Base-by-base conservation (phyloP, 30 jellyfish, hydroid and myxozoan genomes). In the Euphysa ruthae region DNA sequence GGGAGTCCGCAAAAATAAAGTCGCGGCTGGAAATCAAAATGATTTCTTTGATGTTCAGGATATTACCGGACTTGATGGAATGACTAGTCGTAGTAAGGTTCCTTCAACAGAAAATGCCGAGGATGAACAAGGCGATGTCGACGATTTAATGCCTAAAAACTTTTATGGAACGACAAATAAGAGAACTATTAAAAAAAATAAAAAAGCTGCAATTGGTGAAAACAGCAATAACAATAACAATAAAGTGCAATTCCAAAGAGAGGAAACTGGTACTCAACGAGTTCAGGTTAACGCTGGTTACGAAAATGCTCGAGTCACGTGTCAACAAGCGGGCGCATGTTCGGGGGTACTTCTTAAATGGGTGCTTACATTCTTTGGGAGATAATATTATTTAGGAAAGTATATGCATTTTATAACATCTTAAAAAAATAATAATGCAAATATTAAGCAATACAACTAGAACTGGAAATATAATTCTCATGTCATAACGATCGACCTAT, bases 211-310 rank as follows among this genome's bases (percentile, higher is more conserved):
- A 7, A 33, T 63, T 24, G 77, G 42, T 34, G 77, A 63, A 42
- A 63, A 63, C 35, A 6, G 21, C 12, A 31, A 20, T 4, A 63
- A 63, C 16, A 24, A 32, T 46, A 46, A 29, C 58, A 88, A 88
- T 57, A 88, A 88, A 58, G 98, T 88, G 15, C 98, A 88, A 65
- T 94, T 88, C 1, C 93, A 93, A 23, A 93, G 79, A 26, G 98
- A 91, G 28, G 95, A 91, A 73, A 91, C 99, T 1, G 99, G 99
- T 35, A 74, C 90, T 19, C 99, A 82, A 62, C 93, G 99, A 29
- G 99, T 91, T 0, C 99, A 91, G 56, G 99, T 91, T 13, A 91
- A 78, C 56, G 95, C 99, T 54, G 99, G 99, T 3, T 91, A 91
- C 42, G 95, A 91, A 66, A 91, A 91, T 64, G 93, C 99, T 4